Evolutionary conservation across 2,113 vertebrate species (phyloP).

Genomic region (Seriola rivoliana): DNA sequence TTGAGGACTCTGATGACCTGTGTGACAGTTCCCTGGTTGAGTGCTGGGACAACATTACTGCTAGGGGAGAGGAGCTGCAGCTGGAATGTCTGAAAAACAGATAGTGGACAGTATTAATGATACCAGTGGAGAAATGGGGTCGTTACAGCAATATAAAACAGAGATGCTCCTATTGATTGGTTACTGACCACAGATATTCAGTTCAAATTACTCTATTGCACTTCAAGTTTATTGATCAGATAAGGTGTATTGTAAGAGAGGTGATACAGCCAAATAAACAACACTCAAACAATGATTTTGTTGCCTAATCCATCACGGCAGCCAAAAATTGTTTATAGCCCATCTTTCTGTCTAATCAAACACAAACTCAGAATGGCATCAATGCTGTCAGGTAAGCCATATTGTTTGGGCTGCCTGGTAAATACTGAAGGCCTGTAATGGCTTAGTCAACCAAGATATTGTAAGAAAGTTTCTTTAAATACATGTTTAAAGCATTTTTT

Average conservation of each 20-base stretch:
- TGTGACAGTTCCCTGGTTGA: constrained; percentile 96
- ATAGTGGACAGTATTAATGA: neutral
- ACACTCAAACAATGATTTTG: neutral
- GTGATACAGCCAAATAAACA: neutral
- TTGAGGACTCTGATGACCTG: constrained; percentile 99
- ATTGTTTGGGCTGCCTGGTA: neutral
- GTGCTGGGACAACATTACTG: constrained; percentile 96
- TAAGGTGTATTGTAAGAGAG: constrained; percentile 1
- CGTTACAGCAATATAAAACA: constrained; percentile 1
- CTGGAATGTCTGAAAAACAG: constrained; percentile 94
- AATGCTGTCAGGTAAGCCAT: neutral
- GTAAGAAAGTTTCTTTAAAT: neutral
- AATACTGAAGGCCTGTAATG: neutral
- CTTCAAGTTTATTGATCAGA: neutral
- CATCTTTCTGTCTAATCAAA: neutral
- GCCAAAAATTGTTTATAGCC: neutral
- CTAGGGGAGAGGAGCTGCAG: constrained; percentile 99
- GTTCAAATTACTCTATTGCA: neutral
- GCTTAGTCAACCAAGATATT: neutral
- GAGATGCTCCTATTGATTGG: neutral
- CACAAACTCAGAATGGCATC: neutral
- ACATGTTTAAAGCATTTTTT: neutral
- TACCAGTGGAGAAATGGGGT: constrained; percentile 7
- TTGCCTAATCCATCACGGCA: neutral
- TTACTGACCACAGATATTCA: neutral